Evolutionary conservation across 2,113 vertebrate genomes (phyloP), one percentile per base, ranked within the genome.

Genomic region (Hymenochirus boettgeri): DNA sequence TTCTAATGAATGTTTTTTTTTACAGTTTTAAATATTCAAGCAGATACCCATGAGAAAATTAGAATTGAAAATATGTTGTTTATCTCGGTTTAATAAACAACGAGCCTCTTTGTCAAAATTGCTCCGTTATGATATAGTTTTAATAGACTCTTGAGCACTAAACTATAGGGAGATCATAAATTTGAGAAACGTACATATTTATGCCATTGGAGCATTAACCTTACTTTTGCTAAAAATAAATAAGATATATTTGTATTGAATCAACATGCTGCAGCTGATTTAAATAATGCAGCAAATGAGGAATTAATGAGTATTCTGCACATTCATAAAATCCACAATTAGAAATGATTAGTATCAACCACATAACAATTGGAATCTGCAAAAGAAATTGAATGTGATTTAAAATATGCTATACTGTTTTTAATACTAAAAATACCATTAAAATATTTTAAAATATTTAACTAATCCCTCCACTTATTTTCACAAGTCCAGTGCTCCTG

Each of bases 1-100:
- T 52, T 52, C 22, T 31, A 39, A 11, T 7, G 47, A 52, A 29
- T 22, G 19, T 22, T 67, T 59, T 39, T 10, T 21, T 23, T 45
- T 56, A 23, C 7, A 6, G 5, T 35, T 17, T 66, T 57, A 17
- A 25, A 15, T 48, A 67, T 59, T 58, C 64, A 29, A 50, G 46
- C 64, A 67, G 46, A 67, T 52, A 29, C 31, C 58, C 64, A 33
- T 22, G 24, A 67, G 64, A 23, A 52, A 67, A 52, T 67, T 29
- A 42, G 35, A 67, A 67, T 51, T 59, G 64, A 67, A 67, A 67
- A 67, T 67, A 59, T 52, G 47, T 67, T 67, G 64, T 67, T 67
- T 67, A 67, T 59, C 64, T 24, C 55, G 52, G 46, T 59, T 67
- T 56, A 67, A 52, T 67, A 58, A 67, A 67, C 64, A 59, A 67